These are phyloP conservation scores for Xestia xanthographa DNA, from an alignment of 2,888 invertebrate genomes.

Conservation along the genomic window DNA sequence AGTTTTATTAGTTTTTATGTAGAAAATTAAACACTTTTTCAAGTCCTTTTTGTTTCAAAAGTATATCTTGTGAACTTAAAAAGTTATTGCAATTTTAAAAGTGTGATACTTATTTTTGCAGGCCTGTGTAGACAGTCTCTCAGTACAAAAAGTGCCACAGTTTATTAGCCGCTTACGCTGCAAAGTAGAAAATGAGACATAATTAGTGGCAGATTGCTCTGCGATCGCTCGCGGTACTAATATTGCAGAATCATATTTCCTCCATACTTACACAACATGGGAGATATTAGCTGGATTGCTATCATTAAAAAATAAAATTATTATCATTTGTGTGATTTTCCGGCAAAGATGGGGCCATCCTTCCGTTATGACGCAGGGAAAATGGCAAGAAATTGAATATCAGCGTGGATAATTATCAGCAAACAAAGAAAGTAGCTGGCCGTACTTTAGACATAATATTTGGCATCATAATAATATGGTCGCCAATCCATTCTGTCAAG, in stretches of 20 bases:
- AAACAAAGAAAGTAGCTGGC: neutral
- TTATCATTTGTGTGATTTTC: neutral
- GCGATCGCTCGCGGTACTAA: slow-evolving; percentile 11
- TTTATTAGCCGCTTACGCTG: slow-evolving; percentile 22
- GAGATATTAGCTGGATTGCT: neutral
- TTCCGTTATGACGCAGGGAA: neutral
- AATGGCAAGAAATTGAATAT: neutral
- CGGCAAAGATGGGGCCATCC: neutral
- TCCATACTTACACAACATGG: slow-evolving; percentile 18
- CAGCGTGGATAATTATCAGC: neutral
- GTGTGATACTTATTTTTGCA: too few species aligned
- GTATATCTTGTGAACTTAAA: too few species aligned
- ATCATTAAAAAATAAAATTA: neutral
- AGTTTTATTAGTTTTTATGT: too few species aligned
- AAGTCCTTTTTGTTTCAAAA: too few species aligned
- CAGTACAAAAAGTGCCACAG: slow-evolving; percentile 11
- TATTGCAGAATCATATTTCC: slow-evolving; percentile 29
- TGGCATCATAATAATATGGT: neutral
- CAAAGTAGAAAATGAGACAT: slow-evolving; percentile 42
- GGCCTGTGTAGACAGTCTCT: neutral
- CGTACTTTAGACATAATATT: neutral
- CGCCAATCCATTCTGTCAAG: neutral
- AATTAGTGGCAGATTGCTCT: slow-evolving; percentile 48
- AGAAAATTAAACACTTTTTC: too few species aligned
- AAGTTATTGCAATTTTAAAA: too few species aligned